phyloP scores from a whole-genome alignment of 2,113 vertebrate species.

The Ifrita kowaldi region DNA sequence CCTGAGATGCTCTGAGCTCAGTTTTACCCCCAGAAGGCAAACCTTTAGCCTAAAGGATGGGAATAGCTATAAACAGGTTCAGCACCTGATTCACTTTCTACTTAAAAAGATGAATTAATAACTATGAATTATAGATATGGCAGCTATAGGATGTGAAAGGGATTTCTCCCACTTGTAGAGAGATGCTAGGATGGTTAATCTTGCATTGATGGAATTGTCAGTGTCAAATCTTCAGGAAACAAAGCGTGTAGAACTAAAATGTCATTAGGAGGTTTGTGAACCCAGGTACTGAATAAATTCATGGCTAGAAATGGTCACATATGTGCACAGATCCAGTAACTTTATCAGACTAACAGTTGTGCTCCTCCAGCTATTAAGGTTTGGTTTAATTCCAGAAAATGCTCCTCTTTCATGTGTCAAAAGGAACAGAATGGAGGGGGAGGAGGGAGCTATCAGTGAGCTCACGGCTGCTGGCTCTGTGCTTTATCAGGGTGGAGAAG shows the following conservation, averaged over 20 bases:
- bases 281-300: background rate
- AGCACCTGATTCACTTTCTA: background rate
- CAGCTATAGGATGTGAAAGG: background rate
- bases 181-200: background rate
- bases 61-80: background rate
- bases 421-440: background rate
- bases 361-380: background rate
- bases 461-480: background rate
- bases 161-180: background rate
- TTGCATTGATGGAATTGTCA: background rate
- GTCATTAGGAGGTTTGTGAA: background rate
- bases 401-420: background rate
- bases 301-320: background rate
- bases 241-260: background rate
- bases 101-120: background rate
- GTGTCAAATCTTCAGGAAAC: background rate
- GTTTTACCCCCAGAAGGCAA: background rate
- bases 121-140: background rate
- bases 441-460: background rate
- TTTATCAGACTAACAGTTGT: background rate
- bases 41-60: background rate
- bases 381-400: background rate
- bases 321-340: background rate
- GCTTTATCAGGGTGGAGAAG: background rate
- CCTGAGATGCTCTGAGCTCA: background rate